Percentiles rank a stretch among this genome's conserved stretches.
Conservation (phyloP, 2,888 invertebrate genomes). For the Cremastobaeus sp. region DNA sequence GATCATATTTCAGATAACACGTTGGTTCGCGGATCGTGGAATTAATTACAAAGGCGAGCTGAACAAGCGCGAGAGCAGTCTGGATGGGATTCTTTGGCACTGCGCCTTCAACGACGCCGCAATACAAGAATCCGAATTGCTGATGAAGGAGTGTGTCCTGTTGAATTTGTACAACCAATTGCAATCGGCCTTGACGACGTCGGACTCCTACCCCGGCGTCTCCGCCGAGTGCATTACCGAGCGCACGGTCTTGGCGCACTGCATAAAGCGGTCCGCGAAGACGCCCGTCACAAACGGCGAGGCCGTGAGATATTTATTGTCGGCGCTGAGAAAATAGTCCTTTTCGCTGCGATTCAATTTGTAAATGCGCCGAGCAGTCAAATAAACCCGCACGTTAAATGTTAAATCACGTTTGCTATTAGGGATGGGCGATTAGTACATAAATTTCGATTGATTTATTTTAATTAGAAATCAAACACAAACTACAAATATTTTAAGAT, state of each 20-base stretch:
- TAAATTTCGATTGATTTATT: too few relatives aligned
- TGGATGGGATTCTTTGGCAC: slow-evolving; percentile 71
- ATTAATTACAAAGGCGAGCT: slow-evolving; percentile 67
- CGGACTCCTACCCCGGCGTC: slow-evolving; percentile 60
- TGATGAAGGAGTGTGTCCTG: slow-evolving; percentile 70
- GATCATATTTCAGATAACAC: slow-evolving; percentile 65
- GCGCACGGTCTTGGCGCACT: slow-evolving; percentile 61
- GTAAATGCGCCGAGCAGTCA: slow-evolving; percentile 12
- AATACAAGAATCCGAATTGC: slow-evolving; percentile 62
- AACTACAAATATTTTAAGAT: too few relatives aligned
- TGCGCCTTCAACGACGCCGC: slow-evolving; percentile 66
- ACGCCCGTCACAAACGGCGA: slow-evolving; percentile 65
- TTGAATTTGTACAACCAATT: slow-evolving; percentile 71
- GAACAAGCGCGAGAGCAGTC: slow-evolving; percentile 63
- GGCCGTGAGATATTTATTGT: slow-evolving; percentile 63
- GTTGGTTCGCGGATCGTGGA: slow-evolving; percentile 70
- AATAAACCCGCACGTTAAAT: slow-evolving; percentile 18
- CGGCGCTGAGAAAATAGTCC: slow-evolving; percentile 54
- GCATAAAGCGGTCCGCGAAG: slow-evolving; percentile 57
- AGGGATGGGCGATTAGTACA: too few relatives aligned
- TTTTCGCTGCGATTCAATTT: slow-evolving; percentile 13
- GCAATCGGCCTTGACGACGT: slow-evolving; percentile 65
- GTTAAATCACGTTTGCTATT: slow-evolving; percentile 13
- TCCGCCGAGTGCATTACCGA: slow-evolving; percentile 60
- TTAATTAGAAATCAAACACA: too few relatives aligned